Evolutionary conservation across 2,888 invertebrate genomes (phyloP).

Genomic region (Scotopteryx bipunctaria): DNA sequence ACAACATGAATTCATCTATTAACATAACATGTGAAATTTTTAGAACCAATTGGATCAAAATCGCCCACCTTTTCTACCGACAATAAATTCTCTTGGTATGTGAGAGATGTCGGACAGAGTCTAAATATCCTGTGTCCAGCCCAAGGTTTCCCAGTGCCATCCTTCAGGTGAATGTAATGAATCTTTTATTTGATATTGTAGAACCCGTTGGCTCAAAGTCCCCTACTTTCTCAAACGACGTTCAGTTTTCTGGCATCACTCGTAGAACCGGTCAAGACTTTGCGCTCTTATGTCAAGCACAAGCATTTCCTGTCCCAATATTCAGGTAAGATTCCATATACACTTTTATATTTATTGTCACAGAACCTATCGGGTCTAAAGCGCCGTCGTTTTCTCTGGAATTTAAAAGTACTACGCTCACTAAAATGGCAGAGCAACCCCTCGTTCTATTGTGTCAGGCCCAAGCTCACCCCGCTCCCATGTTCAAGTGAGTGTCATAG

Average conservation of each 20-base stretch:
- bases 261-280: slow-evolving; percentile 85
- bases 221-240: slow-evolving; percentile 87
- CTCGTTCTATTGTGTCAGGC: slow-evolving; percentile 87
- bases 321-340: slow-evolving; percentile 68
- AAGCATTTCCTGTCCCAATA: slow-evolving; percentile 88
- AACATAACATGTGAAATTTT: slow-evolving; percentile 36
- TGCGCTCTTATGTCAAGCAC: slow-evolving; percentile 89
- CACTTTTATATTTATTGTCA: slow-evolving; percentile 46
- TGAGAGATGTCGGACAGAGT: slow-evolving; percentile 76
- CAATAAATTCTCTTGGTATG: slow-evolving; percentile 85
- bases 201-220: slow-evolving; percentile 88
- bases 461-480: slow-evolving; percentile 86
- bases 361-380: slow-evolving; percentile 85
- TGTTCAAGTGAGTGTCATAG: slow-evolving; percentile 85
- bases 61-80: slow-evolving; percentile 84
- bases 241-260: slow-evolving; percentile 87
- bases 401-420: slow-evolving; percentile 84
- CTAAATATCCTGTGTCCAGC: slow-evolving; percentile 84
- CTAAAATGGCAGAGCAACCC: slow-evolving; percentile 77
- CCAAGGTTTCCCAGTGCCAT: slow-evolving; percentile 87
- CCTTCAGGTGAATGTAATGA: slow-evolving; percentile 85
- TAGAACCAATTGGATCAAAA: slow-evolving; percentile 85
- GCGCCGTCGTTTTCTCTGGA: slow-evolving; percentile 82
- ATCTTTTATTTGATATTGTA: slow-evolving; percentile 66
- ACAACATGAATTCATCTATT: slow-evolving; percentile 39